Percentiles rank a stretch among this genome's conserved stretches.
These are phyloP conservation scores for Ophthalmolycus amberensis DNA, from an alignment of 2,113 vertebrate species.

Conservation along the genomic window DNA sequence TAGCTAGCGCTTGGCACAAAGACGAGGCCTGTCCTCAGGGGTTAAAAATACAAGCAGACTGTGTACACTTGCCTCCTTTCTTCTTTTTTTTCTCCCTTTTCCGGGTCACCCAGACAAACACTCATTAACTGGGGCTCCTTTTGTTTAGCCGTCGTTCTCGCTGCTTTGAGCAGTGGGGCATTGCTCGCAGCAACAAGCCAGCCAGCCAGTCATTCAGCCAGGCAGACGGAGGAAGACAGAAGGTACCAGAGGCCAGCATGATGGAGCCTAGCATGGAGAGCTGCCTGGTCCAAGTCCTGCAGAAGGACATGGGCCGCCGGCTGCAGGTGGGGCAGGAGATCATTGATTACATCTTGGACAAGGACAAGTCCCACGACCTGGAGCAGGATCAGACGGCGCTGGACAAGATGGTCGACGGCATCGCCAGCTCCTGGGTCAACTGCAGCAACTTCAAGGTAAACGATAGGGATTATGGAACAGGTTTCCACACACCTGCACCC, in stretches of 20 bases:
- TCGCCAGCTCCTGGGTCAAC: conserved; percentile 97
- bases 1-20: conserved; percentile 79
- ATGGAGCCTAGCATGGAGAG: conserved; percentile 97
- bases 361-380: conserved; percentile 93
- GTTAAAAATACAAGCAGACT: conserved; percentile 65
- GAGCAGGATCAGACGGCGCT: conserved; percentile 96
- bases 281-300: conserved; percentile 93
- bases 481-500: background rate
- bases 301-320: conserved; percentile 95
- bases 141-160: conserved; percentile 55
- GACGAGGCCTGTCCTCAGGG: conserved; percentile 75
- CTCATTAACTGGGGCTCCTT: conserved; percentile 60
- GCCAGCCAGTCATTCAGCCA: background rate
- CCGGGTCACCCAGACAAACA: conserved; percentile 73
- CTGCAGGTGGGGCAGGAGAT: conserved; percentile 96
- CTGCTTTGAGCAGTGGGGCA: conserved; percentile 46
- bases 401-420: conserved; percentile 97
- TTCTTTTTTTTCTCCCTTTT: conserved; percentile 55
- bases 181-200: background rate
- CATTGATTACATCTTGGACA: conserved; percentile 94
- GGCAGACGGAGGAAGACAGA: conserved; percentile 49
- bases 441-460: conserved; percentile 98
- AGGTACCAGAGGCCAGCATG: conserved; percentile 62
- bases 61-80: conserved; percentile 19
- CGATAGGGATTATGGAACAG: background rate